phyloP scores from a whole-genome alignment of 1,140 invertebrate species.

The Drosophila busckii region DNA sequence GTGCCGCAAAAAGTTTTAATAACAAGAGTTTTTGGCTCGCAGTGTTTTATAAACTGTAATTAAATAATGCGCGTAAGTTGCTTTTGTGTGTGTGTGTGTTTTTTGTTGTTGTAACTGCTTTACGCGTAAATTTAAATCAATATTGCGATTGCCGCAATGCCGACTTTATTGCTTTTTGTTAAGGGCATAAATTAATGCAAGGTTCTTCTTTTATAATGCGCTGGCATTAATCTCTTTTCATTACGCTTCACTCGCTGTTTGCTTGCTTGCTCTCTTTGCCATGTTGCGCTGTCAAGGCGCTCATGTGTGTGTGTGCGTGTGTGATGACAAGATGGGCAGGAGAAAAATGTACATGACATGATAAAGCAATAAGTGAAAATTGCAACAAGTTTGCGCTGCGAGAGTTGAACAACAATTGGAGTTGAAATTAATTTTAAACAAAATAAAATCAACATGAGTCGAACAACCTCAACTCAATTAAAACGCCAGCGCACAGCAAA shows the following conservation, averaged over 20 bases:
- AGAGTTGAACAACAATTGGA: constrained; percentile 61
- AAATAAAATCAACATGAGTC: constrained; percentile 50
- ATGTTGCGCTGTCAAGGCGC: constrained; percentile 13
- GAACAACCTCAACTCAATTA: constrained; percentile 65
- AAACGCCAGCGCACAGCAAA: constrained; percentile 49
- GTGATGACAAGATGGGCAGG: constrained; percentile 12
- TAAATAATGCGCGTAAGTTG: too few relatives aligned
- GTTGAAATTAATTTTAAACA: constrained; percentile 66
- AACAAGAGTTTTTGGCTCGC: constrained; percentile 9
- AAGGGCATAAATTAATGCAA: constrained; percentile 47
- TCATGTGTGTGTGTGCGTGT: neutral
- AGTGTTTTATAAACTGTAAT: constrained; percentile 33
- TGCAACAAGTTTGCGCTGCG: constrained; percentile 63
- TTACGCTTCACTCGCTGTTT: constrained; percentile 9
- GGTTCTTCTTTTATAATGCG: constrained; percentile 28
- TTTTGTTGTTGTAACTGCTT: neutral
- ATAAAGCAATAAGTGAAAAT: constrained; percentile 75
- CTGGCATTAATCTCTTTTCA: constrained; percentile 27
- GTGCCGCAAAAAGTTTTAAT: constrained; percentile 14
- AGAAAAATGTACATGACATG: constrained; percentile 30
- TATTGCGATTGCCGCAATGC: constrained; percentile 34
- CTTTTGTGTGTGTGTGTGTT: constrained; percentile 4
- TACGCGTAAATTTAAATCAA: constrained; percentile 43
- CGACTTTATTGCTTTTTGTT: constrained; percentile 29
- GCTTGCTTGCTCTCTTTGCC: neutral